Base-by-base conservation (phyloP, 2,888 invertebrate genomes). In the Clivina fossor region DNA sequence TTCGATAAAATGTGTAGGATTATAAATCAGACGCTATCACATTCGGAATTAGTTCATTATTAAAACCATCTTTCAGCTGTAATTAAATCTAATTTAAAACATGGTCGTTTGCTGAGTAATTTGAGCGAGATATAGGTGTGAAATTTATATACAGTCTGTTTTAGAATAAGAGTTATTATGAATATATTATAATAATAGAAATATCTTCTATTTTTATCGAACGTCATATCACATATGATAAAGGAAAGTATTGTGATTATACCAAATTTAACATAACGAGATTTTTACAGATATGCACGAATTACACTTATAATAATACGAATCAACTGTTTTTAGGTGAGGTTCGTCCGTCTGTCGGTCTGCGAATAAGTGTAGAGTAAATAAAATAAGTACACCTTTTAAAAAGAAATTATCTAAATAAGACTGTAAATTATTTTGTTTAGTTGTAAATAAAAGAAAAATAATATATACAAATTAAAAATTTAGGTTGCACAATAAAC, bases 31-130 rank as follows among this genome's bases (percentile, higher is more conserved):
- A 26, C n/a, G 38, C 38, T 38, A 49, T 49, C 49, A 38, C 19
- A 11, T 26, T 22, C 33, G 33, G 15, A 38, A 38, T 49, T 38
- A 38, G 49, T 49, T 49, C 49, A 49, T 49, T 49, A 49, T 49
- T 49, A 49, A 49, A 49, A 38, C 40, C 38, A 38, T 40, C 49
- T 49, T 37, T 49, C 49, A 49, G 28, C 11, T 40, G 18, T 49
- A 49, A 49, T 49, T 49, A 49, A 49, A 49, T 49, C 49, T 49
- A 49, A 48, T 49, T 49, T 49, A 40, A 49, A 49, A 49, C 33
- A 33, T 13, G 33, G 19, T 20, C 32, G 26, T 24, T 4, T 24
- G 4, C 26, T 24, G 4, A 7, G 26, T 24, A 24, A 24, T 24
- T 24, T 24, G 26, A 24, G 26, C 4, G 9, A 24, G n/a, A n/a